Evolutionary conservation across 2,888 invertebrate species (phyloP).

Genomic region (Parnassius apollo): DNA sequence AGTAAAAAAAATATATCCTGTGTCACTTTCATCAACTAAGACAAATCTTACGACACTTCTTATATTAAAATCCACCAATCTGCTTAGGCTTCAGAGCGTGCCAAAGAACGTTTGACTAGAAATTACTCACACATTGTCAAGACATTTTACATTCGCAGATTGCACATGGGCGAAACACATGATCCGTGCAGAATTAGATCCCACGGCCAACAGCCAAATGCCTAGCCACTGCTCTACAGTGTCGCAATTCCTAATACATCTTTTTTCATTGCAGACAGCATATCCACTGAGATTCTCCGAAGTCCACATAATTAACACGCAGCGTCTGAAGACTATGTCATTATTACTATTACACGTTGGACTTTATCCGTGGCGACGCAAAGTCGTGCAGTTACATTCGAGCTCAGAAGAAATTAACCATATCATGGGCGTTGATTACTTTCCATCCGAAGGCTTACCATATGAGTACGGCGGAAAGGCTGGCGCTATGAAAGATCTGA

Average conservation of each 20-base stretch:
- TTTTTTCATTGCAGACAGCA: slow-evolving; percentile 82
- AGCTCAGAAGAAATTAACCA: slow-evolving; percentile 57
- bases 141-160: too few relatives aligned
- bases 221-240: too few relatives aligned
- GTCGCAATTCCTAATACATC: not conserved
- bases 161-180: too few relatives aligned
- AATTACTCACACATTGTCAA: too few relatives aligned
- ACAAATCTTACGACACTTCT: too few relatives aligned
- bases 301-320: slow-evolving; percentile 90
- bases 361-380: slow-evolving; percentile 69
- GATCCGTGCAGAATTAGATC: too few relatives aligned
- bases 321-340: slow-evolving; percentile 85
- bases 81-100: too few relatives aligned
- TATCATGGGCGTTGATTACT: slow-evolving; percentile 78
- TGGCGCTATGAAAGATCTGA: slow-evolving; percentile 86
- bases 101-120: too few relatives aligned
- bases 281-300: slow-evolving; percentile 91
- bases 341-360: slow-evolving; percentile 78
- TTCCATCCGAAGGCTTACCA: slow-evolving; percentile 88
- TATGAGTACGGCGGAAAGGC: slow-evolving; percentile 91
- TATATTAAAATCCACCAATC: too few relatives aligned
- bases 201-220: too few relatives aligned
- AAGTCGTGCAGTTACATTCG: slow-evolving; percentile 59
- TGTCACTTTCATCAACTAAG: too few relatives aligned
- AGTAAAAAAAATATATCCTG: too few relatives aligned